A percentile compares a stretch with the other conserved stretches of the same genome.
Conservation (phyloP, 2,888 invertebrate genomes). For the Drosophila tanythrix region DNA sequence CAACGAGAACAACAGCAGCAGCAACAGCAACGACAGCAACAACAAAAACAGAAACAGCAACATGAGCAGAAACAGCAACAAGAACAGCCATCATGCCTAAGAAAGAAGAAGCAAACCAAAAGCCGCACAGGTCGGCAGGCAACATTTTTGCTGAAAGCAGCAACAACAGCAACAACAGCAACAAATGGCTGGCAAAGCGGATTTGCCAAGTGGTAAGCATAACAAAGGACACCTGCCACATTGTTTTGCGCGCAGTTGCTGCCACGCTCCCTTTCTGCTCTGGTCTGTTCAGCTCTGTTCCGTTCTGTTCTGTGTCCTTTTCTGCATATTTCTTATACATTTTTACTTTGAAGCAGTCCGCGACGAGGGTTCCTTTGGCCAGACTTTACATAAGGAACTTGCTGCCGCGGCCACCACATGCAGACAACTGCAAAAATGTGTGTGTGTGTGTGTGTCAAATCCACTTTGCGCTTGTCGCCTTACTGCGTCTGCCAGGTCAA, state of each 20-base stretch:
- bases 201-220: conserved; percentile 80
- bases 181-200: conserved; percentile 63
- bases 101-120: conserved; percentile 38
- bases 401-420: conserved; percentile 13
- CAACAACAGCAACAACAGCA: conserved; percentile 14
- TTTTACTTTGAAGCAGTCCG: conserved; percentile 67
- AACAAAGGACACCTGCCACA: conserved; percentile 81
- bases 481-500: conserved; percentile 38
- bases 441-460: conserved; percentile 34
- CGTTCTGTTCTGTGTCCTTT: conserved; percentile 50
- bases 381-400: conserved; percentile 50
- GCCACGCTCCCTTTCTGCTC: conserved; percentile 15
- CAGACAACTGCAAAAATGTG: neutral
- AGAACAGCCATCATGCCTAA: conserved; percentile 48
- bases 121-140: conserved; percentile 54
- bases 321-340: conserved; percentile 73
- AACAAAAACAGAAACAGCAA: conserved; percentile 35
- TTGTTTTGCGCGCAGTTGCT: conserved; percentile 49
- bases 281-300: neutral
- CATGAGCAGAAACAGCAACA: conserved; percentile 38
- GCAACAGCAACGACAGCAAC: conserved; percentile 32
- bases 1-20: conserved; percentile 42
- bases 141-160: conserved; percentile 56
- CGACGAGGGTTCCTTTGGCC: conserved; percentile 32
- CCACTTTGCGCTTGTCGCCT: conserved; percentile 34